phyloP scores from a whole-genome alignment of 1,140 invertebrate species.

The Zaprionus capensis region DNA sequence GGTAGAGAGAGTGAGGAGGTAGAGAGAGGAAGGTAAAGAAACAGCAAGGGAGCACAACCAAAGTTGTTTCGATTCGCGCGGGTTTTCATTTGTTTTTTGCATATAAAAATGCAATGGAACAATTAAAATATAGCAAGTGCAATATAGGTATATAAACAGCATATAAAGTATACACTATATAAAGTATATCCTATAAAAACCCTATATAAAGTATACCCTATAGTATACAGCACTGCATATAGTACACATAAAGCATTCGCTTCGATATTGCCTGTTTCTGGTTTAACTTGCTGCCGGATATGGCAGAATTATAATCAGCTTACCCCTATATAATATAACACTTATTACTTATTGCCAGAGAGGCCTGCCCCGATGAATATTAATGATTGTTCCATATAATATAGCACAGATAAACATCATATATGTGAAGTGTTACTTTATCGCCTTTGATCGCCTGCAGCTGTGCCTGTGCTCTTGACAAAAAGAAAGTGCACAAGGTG shows the following conservation, averaged over 20 bases:
- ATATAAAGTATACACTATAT: too few species aligned
- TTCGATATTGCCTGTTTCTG: conserved; percentile 2
- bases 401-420: not conserved
- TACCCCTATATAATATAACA: not conserved
- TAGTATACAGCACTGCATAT: not conserved
- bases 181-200: too few species aligned
- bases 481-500: not conserved
- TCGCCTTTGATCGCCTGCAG: not conserved
- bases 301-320: conserved; percentile 30
- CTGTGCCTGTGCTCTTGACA: not conserved
- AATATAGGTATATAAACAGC: too few species aligned
- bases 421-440: not conserved
- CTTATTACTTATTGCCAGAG: not conserved
- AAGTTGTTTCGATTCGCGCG: not conserved
- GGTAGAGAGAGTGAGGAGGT: too few species aligned
- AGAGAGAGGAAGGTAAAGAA: too few species aligned
- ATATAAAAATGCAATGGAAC: conserved; percentile 5
- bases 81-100: conserved; percentile 11
- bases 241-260: not conserved
- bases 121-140: not conserved
- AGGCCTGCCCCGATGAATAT: conserved; percentile 1
- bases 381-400: not conserved
- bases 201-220: too few species aligned
- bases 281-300: conserved; percentile 42
- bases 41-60: too few species aligned